Evolutionary conservation across 2,797 vertebrate species (phyloP).

Genomic region (Paguma larvata): DNA sequence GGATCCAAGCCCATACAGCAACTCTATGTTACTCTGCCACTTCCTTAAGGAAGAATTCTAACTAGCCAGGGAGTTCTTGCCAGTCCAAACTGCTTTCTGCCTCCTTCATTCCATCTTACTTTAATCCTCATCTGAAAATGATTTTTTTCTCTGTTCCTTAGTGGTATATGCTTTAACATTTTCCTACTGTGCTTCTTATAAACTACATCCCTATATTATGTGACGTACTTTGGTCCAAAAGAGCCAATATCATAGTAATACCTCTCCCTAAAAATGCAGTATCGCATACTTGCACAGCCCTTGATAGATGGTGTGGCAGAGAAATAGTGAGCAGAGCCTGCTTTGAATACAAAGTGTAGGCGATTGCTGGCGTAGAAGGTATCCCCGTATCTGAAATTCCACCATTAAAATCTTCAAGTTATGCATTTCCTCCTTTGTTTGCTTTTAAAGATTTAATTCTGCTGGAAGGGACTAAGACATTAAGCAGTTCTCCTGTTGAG

Average conservation of each 20-base stretch:
- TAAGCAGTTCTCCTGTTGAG: background rate
- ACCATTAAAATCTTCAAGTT: background rate
- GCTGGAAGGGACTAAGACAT: background rate
- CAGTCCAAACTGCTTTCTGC: background rate
- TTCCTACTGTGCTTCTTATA: background rate
- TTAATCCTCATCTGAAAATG: constrained; percentile 53
- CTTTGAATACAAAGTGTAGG: background rate
- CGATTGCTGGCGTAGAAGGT: background rate
- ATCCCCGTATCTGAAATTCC: background rate
- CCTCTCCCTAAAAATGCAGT: background rate
- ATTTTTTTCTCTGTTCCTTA: background rate
- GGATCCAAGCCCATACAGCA: background rate
- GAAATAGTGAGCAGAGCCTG: background rate
- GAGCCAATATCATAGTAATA: background rate
- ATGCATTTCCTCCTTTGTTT: background rate
- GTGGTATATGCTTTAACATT: background rate
- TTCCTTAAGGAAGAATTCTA: background rate
- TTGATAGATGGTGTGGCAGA: background rate
- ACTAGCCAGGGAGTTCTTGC: background rate
- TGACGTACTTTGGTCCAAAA: background rate
- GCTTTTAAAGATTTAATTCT: background rate
- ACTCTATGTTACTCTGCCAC: background rate
- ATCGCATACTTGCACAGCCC: background rate
- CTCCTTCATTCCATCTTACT: background rate
- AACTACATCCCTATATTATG: background rate